Evolutionary conservation across 2,888 invertebrate genomes (phyloP).

Genomic region (Drosophila prostipennis): DNA sequence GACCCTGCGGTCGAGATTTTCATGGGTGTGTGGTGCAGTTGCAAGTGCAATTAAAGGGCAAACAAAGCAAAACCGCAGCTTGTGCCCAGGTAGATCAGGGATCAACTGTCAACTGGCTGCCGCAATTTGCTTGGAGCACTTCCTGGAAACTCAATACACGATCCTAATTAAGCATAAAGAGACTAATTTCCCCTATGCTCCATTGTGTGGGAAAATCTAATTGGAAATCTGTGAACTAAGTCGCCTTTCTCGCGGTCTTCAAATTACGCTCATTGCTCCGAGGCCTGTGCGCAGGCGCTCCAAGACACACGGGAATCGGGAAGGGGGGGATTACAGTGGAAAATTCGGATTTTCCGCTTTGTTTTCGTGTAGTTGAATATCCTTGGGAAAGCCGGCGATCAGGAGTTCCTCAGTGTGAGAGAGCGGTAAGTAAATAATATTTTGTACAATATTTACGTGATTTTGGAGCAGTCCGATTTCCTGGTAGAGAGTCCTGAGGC

Average conservation of each 20-base stretch:
- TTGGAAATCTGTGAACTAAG: conserved; percentile 57
- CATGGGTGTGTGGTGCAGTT: conserved; percentile 36
- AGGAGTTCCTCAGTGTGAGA: conserved; percentile 17
- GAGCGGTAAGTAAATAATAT: conserved; percentile 62
- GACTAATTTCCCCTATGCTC: conserved; percentile 65
- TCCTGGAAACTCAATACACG: conserved; percentile 64
- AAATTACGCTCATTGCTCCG: conserved; percentile 70
- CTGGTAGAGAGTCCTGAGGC: conserved; percentile 53
- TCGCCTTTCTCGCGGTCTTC: conserved; percentile 80
- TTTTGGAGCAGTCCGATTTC: conserved; percentile 68
- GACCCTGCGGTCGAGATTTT: conserved; percentile 64
- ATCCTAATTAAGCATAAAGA: conserved; percentile 80
- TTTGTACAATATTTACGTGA: conserved; percentile 65
- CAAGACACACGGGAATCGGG: conserved; percentile 2
- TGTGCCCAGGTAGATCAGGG: conserved; percentile 60
- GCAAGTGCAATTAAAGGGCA: conserved; percentile 60
- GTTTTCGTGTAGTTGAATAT: conserved; percentile 69
- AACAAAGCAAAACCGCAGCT: conserved; percentile 70
- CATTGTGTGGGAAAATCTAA: conserved; percentile 59
- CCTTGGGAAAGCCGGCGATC: conserved; percentile 67
- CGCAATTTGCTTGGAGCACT: conserved; percentile 52
- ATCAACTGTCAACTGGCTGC: conserved; percentile 51
- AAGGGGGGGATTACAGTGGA: conserved; percentile 33
- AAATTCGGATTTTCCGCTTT: conserved; percentile 58
- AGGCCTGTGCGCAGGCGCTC: conserved; percentile 61